Conservation (phyloP, 2,113 vertebrate genomes). For the Gorsachius goisagi region DNA sequence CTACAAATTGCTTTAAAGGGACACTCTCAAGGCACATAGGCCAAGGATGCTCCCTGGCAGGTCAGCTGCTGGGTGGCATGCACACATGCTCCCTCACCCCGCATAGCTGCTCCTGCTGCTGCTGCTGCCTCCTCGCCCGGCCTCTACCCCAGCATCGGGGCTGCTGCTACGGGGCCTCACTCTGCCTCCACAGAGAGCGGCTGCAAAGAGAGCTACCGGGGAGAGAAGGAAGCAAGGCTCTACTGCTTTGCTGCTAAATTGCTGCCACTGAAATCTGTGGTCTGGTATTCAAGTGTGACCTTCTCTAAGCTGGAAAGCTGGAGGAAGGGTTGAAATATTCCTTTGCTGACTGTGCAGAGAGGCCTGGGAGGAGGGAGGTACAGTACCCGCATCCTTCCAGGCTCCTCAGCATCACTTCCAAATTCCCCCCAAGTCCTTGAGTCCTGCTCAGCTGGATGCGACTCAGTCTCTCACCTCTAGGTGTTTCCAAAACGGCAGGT, state of each 20-base stretch:
- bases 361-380: not conserved
- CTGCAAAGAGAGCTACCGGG: not conserved
- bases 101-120: not conserved
- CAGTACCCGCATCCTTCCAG: not conserved
- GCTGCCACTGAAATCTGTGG: not conserved
- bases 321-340: not conserved
- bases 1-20: conserved; percentile 79
- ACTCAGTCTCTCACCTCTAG: not conserved
- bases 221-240: not conserved
- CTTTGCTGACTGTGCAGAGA: not conserved
- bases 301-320: not conserved
- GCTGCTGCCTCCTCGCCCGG: not conserved
- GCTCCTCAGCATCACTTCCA: not conserved
- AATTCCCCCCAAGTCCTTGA: not conserved
- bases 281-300: not conserved
- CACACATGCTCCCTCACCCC: not conserved
- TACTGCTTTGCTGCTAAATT: not conserved
- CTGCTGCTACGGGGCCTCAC: not conserved
- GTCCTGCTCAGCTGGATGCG: not conserved
- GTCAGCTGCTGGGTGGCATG: not conserved
- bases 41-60: conserved; percentile 52
- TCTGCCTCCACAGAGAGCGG: not conserved
- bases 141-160: not conserved
- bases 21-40: conserved; percentile 60
- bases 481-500: not conserved